Percentiles rank a stretch among this genome's conserved stretches.
Conservation (phyloP, 1,140 invertebrate species). For the Platyscapa corneri region DNA sequence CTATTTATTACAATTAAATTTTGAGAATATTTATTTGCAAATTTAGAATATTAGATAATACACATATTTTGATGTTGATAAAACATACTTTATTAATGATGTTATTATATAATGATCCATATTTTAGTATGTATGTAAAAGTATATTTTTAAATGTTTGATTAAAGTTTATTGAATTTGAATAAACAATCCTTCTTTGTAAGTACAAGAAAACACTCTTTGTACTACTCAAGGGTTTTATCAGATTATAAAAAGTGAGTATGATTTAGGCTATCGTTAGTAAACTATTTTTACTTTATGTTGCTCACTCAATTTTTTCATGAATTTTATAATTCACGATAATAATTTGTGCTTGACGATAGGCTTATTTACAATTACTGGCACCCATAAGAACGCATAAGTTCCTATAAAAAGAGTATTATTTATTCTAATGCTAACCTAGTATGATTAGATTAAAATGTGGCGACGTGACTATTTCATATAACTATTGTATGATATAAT, state of each 20-base stretch:
- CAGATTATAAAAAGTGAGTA: neutral
- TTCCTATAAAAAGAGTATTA: conserved; percentile 13
- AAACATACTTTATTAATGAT: too few species aligned
- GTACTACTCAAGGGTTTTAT: neutral
- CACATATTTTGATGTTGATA: too few species aligned
- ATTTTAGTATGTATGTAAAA: too few species aligned
- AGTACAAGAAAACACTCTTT: neutral
- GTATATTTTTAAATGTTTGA: neutral
- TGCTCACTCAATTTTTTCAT: neutral
- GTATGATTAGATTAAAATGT: conserved; percentile 10
- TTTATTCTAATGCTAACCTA: conserved; percentile 7
- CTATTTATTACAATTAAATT: too few species aligned
- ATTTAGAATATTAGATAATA: too few species aligned
- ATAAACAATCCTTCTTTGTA: neutral
- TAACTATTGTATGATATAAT: conserved; percentile 6
- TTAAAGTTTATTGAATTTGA: neutral
- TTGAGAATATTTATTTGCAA: too few species aligned
- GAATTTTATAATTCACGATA: neutral
- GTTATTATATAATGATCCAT: too few species aligned
- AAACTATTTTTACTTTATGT: conserved; percentile 6
- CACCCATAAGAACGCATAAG: conserved; percentile 4
- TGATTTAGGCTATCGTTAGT: neutral
- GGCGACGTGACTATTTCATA: neutral
- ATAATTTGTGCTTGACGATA: conserved; percentile 13
- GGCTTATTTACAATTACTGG: conserved; percentile 16